phyloP scores from a whole-genome alignment of 2,888 invertebrate genomes.

The Eristalinus sepulchralis region DNA sequence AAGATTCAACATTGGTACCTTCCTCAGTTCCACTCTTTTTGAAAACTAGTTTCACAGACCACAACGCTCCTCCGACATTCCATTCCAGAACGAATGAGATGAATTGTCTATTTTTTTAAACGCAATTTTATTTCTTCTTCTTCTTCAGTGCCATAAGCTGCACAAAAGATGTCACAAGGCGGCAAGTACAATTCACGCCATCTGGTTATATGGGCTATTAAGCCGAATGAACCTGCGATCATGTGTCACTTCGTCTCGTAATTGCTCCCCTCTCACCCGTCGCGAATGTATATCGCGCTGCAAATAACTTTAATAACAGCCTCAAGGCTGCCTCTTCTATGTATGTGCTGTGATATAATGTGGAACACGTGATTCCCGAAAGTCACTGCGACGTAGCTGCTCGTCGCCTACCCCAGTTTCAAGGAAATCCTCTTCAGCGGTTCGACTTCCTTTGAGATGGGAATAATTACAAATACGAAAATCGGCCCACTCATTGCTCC shows the following conservation, averaged over 20 bases:
- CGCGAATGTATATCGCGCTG: not conserved
- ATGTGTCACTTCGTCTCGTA: not conserved
- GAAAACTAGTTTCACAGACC: too few species aligned
- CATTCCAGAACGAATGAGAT: too few species aligned
- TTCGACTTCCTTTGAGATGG: not conserved
- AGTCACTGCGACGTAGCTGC: not conserved
- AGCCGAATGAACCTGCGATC: not conserved
- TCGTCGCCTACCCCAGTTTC: not conserved
- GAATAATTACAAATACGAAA: not conserved
- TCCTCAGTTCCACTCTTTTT: too few species aligned
- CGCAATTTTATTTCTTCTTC: too few species aligned
- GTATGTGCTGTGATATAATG: conserved; percentile 8
- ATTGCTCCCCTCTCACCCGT: not conserved
- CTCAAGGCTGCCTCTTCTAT: not conserved
- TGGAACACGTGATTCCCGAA: not conserved
- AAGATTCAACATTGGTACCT: too few species aligned
- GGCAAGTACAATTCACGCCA: not conserved
- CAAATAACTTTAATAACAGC: not conserved
- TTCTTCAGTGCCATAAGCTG: not conserved
- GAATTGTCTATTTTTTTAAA: too few species aligned
- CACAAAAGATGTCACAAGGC: not conserved
- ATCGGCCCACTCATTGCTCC: not conserved
- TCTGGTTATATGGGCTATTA: not conserved
- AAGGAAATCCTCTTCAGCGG: not conserved
- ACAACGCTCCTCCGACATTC: too few species aligned